phyloP scores from a whole-genome alignment of 1,140 invertebrate genomes.

The Neoseiulus cucumeris region DNA sequence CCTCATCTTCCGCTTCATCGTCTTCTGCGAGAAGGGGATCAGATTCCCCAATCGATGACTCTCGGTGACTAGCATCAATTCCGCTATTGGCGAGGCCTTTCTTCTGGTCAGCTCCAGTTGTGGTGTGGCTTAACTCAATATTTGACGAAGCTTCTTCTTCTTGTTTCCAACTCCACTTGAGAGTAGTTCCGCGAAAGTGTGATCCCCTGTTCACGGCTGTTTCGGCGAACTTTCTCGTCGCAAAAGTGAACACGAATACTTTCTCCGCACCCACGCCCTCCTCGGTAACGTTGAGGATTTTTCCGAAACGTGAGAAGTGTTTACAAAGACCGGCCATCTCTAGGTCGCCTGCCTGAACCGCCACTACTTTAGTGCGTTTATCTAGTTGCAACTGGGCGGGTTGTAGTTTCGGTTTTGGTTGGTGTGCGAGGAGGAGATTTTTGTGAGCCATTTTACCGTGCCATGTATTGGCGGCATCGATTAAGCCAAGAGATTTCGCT shows the following conservation, averaged over 20 bases:
- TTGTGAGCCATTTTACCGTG: background rate
- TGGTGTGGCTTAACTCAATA: no score
- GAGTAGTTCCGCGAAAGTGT: background rate
- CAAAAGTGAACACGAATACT: conserved; percentile 13
- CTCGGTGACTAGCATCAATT: no score
- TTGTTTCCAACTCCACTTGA: conserved; percentile 4
- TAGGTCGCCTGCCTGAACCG: background rate
- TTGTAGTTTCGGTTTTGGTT: background rate
- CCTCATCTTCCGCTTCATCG: no score
- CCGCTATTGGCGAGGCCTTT: no score
- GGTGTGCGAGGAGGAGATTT: background rate
- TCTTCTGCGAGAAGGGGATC: no score
- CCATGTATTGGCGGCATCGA: background rate
- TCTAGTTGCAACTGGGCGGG: background rate
- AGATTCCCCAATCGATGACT: no score
- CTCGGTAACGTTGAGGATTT: background rate
- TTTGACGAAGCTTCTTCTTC: background rate
- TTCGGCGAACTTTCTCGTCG: conserved; percentile 13
- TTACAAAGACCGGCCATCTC: conserved; percentile 9
- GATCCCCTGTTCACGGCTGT: conserved; percentile 5
- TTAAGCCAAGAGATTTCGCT: background rate
- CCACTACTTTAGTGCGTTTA: background rate
- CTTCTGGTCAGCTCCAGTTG: no score
- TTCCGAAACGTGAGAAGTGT: background rate
- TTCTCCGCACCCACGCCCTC: background rate